Evolutionary conservation across 1,140 invertebrate species (phyloP), one percentile per base, ranked within the genome.

Genomic region (Drosophila simulans): DNA sequence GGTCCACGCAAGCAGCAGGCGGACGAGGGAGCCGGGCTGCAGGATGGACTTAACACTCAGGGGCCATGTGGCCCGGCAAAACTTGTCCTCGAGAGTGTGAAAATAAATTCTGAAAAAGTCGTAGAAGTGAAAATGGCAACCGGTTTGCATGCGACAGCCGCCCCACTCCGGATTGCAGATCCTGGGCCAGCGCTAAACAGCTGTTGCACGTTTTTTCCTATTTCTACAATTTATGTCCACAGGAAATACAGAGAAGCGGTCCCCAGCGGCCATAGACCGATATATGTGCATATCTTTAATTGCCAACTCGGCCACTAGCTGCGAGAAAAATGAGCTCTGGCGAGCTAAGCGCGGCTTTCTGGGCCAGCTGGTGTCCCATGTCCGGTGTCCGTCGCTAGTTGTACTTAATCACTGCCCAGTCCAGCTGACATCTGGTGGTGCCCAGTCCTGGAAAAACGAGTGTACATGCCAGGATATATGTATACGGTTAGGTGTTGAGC

Each of bases 51-150:
- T 17, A 20, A 27, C 43, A 42, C 56, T 17, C 34, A 40, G 17
- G 48, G 81, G 77, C 80, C 76, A 71, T 83, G 71, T 81, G 82
- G 78, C 69, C 35, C 68, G 49, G 52, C 73, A 49, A 70, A 90
- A 88, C 52, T 81, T 91, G 85, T 88, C 80, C 83, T 91, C 84
- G 75, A 77, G 77, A 76, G 83, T 91, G 88, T 91, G 88, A 91
- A 91, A 81, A 91, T 91, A 91, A 91, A 91, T 91, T 90, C 34
- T 78, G 65, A 73, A 90, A 75, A 82, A 85, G 65, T 72, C 40
- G 40, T 46, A 71, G 51, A 57, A 70, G 46, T 80, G 68, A 70
- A 80, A 78, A 51, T 77, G 57, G 55, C 64, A 65, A 80, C 77
- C 77, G 72, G 73, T 89, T 88, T 84, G 80, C 80, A 91, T 91